Evolutionary conservation across 2,797 vertebrate species (phyloP), one percentile per base, ranked within the genome.

Genomic region (Triplophysa yarkandensis): DNA sequence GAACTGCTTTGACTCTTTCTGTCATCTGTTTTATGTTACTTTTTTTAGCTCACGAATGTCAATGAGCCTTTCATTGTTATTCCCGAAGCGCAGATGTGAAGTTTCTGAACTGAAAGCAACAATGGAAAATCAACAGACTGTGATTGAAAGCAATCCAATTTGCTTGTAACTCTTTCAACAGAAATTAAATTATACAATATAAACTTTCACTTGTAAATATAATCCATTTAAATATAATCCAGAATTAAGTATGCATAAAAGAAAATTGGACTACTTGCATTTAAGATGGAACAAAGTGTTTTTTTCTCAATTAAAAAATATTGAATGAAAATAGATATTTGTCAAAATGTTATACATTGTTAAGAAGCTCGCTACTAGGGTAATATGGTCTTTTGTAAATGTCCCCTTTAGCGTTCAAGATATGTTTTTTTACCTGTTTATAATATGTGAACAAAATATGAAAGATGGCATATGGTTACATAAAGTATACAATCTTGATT

Each of bases 1-100:
- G 64, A 73, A 64, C n/a, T 9, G 54, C 66, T 61, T 44, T 34
- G 48, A 64, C 27, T 46, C 44, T 44, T 48, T 52, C n/a, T 64
- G 27, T 41, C 48, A 25, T 64, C 41, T 64, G 7, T 67, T 19
- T 16, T 55, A 44, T 34, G 25, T 39, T 27, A 36, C 39, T 57
- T 32, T 52, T 63, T 70, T 43, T 7, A 19, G 36, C 52, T n/a
- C 61, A 23, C 36, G 23, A 36, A 19, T n/a, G n/a, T 44, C 9
- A 4, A 57, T 41, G 4, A 21, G 6, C 1, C 16, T 61, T 52
- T 54, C 3, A 8, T 48, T 73, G 52, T 69, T 68, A 10, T 72
- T 52, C 23, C 19, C 8, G 4, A 23, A 21, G 6, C 19, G 4
- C 17, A 21, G 48, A 52, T 25, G 23, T 46, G 44, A 46, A 46